Base-by-base conservation (phyloP, 2,113 vertebrate species). In the Cryptotis parvus region DNA sequence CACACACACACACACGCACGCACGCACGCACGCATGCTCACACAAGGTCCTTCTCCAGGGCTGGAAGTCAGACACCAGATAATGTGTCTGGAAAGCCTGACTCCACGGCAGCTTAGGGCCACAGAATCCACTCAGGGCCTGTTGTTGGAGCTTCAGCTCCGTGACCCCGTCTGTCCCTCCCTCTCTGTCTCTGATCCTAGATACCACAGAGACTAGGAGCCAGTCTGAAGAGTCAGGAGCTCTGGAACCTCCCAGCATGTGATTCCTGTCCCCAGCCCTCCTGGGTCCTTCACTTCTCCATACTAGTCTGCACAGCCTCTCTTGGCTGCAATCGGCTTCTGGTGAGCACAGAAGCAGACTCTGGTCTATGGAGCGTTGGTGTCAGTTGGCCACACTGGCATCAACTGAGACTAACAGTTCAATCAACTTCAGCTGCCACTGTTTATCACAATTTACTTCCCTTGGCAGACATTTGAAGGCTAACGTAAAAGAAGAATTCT, bases 401-500 rank as follows among this genome's bases (percentile, higher is more conserved):
- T 33, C 26, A n/a, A 33, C 24, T 18, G 24, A 39, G 2, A 72
- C 10, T 16, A 63, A 72, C 37, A 18, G 5, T 35, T 74, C 9
- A 1, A 55, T 26, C 61, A 73, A 39, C 26, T 65, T 69, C 81
- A 76, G 8, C 35, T 33, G 20, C 18, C 31, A 20, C 16, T 14
- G 27, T 45, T 52, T 39, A 11, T 68, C 31, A 45, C 16, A 9
- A 43, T 55, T 61, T 75, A 70, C 27, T 81, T 85, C 72, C 85
- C 3, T 78, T 70, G 9, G 41, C 33, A 3, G 9, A 20, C 10
- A 43, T 68, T 37, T 82, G 68, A 52, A 85, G 18, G 31, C 14
- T 76, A 52, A 86, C 68, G 43, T 27, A 26, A 89, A 90, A 90
- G 26, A 89, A 49, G 14, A 49, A 9, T 12, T 45, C 43, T 45